phyloP scores from a whole-genome alignment of 1,140 invertebrate genomes.

The Penaeus vannamei region DNA sequence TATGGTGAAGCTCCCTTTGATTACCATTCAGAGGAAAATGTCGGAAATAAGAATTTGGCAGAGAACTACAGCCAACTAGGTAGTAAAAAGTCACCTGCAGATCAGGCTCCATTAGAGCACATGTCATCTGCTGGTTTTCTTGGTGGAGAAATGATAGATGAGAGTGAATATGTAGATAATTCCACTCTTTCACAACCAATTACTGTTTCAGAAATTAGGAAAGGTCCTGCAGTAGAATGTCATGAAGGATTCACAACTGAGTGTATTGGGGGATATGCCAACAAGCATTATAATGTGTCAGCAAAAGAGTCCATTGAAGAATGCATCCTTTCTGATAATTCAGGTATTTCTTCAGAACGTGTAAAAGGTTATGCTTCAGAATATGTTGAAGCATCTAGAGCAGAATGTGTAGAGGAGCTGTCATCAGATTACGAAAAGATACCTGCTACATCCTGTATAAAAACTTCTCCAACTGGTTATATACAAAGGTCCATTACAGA shows the following conservation, averaged over 20 bases:
- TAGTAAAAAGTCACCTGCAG: too few species aligned
- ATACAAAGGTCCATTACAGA: conserved; percentile 16
- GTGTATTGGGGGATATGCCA: conserved; percentile 9
- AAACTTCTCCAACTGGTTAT: neutral
- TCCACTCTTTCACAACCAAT: neutral
- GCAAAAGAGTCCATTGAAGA: neutral
- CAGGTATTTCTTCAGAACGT: neutral
- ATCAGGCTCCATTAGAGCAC: too few species aligned
- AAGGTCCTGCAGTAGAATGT: conserved; percentile 10
- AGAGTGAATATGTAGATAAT: neutral
- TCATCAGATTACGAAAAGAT: neutral
- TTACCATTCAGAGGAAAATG: too few species aligned
- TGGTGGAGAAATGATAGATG: too few species aligned
- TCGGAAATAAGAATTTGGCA: too few species aligned
- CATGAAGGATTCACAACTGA: conserved; percentile 14
- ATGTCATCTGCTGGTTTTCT: too few species aligned
- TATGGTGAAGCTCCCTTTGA: too few species aligned
- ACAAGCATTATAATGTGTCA: neutral
- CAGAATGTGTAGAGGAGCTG: too few species aligned
- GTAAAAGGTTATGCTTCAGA: conserved; percentile 15
- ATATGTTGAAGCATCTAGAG: neutral
- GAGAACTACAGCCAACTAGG: too few species aligned
- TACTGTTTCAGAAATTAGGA: neutral
- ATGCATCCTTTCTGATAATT: neutral
- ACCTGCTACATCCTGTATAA: neutral